Base-by-base conservation (phyloP, 1,140 invertebrate genomes). In the Lutraria rhynchaena region DNA sequence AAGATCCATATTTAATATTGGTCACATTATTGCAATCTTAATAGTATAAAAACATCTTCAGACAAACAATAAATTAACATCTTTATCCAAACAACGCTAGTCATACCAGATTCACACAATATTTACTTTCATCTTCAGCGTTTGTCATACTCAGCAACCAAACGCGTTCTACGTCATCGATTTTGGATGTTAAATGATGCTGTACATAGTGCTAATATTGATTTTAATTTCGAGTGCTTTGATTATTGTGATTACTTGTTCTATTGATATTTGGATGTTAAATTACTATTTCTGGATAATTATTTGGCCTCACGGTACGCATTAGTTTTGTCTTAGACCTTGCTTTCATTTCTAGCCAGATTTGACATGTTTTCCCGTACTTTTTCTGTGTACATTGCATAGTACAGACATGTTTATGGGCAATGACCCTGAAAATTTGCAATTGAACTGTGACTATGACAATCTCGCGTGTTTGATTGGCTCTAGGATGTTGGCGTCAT, bases 341-440 rank as follows among this genome's bases (percentile, higher is more conserved):
- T n/a, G n/a, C n/a, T n/a, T n/a, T n/a, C 15, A 41, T 7, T 5
- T 41, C 37, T 15, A 15, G 37, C 73, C 60, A 53, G 75, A 67
- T 19, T 44, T 58, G 63, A 78, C 75, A 78, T 53, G 75, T 78
- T 78, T 78, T 78, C 75, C 75, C 75, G 75, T 67, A 78, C 75
- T 78, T 78, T 78, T 37, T 35, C 29, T 24, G 57, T 55, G 53
- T 70, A 44, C 49, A 70, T 41, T 63, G 60, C 70, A 53, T 53
- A 61, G 85, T 37, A 80, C 81, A 76, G 84, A 88, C 87, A 85
- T 85, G 87, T 88, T 77, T 74, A 57, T 37, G 69, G 63, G 57
- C 69, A 57, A 44, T 83, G 74, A 86, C 53, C 77, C 80, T 37
- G 74, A 27, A 63, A 5, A 44, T 53, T 57, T 51, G 53, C 55